These are phyloP conservation scores for Salvelinus sp. DNA, from an alignment of 2,113 vertebrate genomes.

Conservation along the genomic window DNA sequence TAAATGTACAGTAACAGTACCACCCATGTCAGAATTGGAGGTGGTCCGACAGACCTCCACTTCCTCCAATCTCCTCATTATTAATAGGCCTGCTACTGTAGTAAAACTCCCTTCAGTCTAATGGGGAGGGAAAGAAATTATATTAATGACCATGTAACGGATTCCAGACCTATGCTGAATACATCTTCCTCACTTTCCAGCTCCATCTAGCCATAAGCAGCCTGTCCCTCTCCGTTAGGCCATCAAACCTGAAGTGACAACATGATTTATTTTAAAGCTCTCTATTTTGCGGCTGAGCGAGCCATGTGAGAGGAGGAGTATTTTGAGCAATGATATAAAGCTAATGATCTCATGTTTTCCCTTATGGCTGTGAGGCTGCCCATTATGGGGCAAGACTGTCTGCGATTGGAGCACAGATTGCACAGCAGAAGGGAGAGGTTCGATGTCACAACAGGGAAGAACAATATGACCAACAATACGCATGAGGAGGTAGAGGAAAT, in stretches of 20 bases:
- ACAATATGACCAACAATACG: not conserved
- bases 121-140: slow-evolving; percentile 35
- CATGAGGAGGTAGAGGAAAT: not conserved
- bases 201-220: slow-evolving; percentile 34
- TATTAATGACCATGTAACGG: slow-evolving; percentile 51
- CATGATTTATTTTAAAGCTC: slow-evolving; percentile 38
- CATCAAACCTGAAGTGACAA: slow-evolving; percentile 41
- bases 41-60: slow-evolving; percentile 8
- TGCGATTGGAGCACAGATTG: not conserved
- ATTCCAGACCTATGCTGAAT: slow-evolving; percentile 37
- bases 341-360: slow-evolving; percentile 38
- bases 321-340: slow-evolving; percentile 18
- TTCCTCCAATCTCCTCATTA: slow-evolving; percentile 16
- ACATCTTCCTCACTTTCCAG: slow-evolving; percentile 15
- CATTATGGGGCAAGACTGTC: slow-evolving; percentile 15
- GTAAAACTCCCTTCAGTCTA: slow-evolving; percentile 8
- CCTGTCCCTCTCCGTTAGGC: slow-evolving; percentile 17
- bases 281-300: slow-evolving; percentile 46
- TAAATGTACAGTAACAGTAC: not conserved
- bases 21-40: not conserved
- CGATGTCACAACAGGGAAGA: not conserved
- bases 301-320: slow-evolving; percentile 21
- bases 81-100: slow-evolving; percentile 34
- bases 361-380: slow-evolving; percentile 29
- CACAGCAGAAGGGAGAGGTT: slow-evolving; percentile 6